phyloP scores from a whole-genome alignment of 2,888 invertebrate species.

The Catotricha subobsoleta region DNA sequence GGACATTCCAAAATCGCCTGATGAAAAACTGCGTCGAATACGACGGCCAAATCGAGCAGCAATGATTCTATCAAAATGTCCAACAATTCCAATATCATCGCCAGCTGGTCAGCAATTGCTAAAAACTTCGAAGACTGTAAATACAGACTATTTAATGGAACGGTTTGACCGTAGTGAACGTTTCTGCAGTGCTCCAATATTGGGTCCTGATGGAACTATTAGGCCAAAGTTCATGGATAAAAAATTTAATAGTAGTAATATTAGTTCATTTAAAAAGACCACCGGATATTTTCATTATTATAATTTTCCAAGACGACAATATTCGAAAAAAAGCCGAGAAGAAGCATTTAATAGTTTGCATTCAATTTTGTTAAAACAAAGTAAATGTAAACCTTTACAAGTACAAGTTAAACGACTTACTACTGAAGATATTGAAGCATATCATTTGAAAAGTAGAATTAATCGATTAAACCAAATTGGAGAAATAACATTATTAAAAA shows the following conservation, averaged over 20 bases:
- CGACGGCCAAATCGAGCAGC: conserved; percentile 29
- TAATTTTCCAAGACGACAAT: conserved; percentile 26
- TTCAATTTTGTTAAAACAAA: conserved; percentile 20
- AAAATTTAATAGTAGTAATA: conserved; percentile 16
- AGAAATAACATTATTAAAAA: no score
- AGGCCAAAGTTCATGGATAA: conserved; percentile 23
- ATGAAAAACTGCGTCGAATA: conserved; percentile 22
- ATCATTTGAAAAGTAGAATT: background rate
- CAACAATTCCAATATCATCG: conserved; percentile 34
- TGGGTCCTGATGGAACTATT: conserved; percentile 13
- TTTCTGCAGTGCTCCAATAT: conserved; percentile 30
- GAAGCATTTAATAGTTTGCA: conserved; percentile 26
- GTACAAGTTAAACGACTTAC: conserved; percentile 24
- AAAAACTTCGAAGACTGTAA: conserved; percentile 31
- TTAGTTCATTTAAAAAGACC: conserved; percentile 24
- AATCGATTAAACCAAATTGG: no score
- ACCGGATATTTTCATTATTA: conserved; percentile 21
- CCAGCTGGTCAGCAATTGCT: conserved; percentile 33
- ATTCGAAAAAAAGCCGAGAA: conserved; percentile 20
- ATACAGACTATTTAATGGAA: conserved; percentile 31
- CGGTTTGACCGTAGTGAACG: conserved; percentile 35
- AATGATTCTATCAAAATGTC: conserved; percentile 30
- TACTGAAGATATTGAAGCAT: background rate
- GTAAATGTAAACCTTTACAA: conserved; percentile 24
- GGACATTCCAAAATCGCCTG: background rate